Base-by-base conservation (phyloP, 2,888 invertebrate genomes). In the Gymnoscelis rufifasciata region DNA sequence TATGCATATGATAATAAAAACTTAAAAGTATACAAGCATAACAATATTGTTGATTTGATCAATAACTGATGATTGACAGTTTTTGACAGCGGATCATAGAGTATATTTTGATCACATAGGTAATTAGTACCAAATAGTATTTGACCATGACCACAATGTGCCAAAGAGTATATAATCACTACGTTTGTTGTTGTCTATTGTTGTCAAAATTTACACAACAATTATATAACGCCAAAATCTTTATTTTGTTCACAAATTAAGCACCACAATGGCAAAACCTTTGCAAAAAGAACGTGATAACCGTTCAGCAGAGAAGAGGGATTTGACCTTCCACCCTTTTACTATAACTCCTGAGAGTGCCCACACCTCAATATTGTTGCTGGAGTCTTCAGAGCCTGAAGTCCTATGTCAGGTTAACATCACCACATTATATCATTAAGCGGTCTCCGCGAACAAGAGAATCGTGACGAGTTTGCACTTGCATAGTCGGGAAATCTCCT, bases 201-300 rank as follows among this genome's bases (percentile, higher is more conserved):
- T n/a, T n/a, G n/a, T n/a, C n/a, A n/a, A n/a, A n/a, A n/a, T n/a
- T n/a, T n/a, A n/a, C n/a, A n/a, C n/a, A n/a, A n/a, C n/a, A n/a
- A n/a, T n/a, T n/a, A n/a, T n/a, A n/a, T n/a, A n/a, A n/a, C n/a
- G n/a, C n/a, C n/a, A n/a, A n/a, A n/a, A n/a, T n/a, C n/a, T n/a
- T n/a, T n/a, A 10, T 10, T 19, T 7, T 27, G 10, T 14, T 3
- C 2, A 6, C 3, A 43, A 8, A 7, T 5, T 3, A 36, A 7
- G 11, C n/a, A n/a, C 1, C 7, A 30, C n/a, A 33, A 74, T 75
- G 75, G 72, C 81, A 4, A 84, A 84, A 50, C 86, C 86, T 12
- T 56, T 86, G 24, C 83, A 83, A 66, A 86, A 86, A 43, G 83
- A 80, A 2, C 60, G 88, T 28, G 84, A 86, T 26, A 87, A 87